Evolutionary conservation across 2,888 invertebrate species (phyloP), one percentile per base, ranked within the genome.

Genomic region (Deilephila porcellus): DNA sequence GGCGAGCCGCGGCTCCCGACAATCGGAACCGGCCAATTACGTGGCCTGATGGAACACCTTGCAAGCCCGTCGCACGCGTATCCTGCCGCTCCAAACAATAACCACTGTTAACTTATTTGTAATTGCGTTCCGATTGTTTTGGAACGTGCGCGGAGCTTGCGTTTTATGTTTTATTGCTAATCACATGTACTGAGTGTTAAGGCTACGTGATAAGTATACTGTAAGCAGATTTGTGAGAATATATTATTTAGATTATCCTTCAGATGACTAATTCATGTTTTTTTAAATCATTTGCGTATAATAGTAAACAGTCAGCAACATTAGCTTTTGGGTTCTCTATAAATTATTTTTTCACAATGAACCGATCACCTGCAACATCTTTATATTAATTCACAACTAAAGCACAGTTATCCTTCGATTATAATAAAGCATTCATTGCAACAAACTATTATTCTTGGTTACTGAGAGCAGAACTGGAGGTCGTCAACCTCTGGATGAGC

Each of bases 21-120:
- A 91, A 91, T 91, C 92, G 92, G 92, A 91, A 91, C 87, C 78
- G 80, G 80, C 83, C 92, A 90, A 93, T 92, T 93, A 92, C 83
- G 77, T 75, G 79, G 76, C 71, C 83, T 88, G 89, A 91, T 88
- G 85, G 88, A 89, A 91, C 92, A 91, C 92, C 92, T 92, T 92
- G 90, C 91, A 81, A 80, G 80, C 83, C 75, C 70, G 32, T 59
- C 60, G 56, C 73, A 45, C 74, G 59, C 37, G 53, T 45, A 45
- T 71, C 56, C 60, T 60, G 70, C 64, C 20, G 20, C 34, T 34
- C 60, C 45, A 71, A 60, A 73, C 71, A 73, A 74, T 72, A 32
- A 62, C 52, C 34, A 45, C 17, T 60, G 59, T 56, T 56, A 37
- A 59, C 37, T 72, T 60, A 60, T 45, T 60, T 71, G 60, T 45